phyloP scores from a whole-genome alignment of 1,140 invertebrate species.

The Drosophila ercepeae region DNA sequence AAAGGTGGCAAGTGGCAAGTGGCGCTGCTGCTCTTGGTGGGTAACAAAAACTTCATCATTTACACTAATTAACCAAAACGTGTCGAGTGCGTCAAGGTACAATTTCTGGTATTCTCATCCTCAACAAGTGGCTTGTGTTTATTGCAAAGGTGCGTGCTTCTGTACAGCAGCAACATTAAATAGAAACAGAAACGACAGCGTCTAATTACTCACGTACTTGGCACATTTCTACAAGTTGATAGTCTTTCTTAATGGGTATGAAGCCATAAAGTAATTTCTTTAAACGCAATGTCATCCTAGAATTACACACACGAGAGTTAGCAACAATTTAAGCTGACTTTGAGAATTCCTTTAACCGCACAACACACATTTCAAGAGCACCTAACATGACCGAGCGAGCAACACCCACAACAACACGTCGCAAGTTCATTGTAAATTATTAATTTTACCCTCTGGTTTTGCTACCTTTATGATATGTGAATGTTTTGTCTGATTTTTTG shows the following conservation, averaged over 20 bases:
- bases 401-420: constrained; percentile 9
- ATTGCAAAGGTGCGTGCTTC: constrained; percentile 35
- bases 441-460: constrained; percentile 21
- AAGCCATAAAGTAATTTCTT: constrained; percentile 82
- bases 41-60: background rate
- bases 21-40: constrained; percentile 6
- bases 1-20: constrained; percentile 1
- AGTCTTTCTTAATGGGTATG: constrained; percentile 76
- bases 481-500: background rate
- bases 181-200: constrained; percentile 16
- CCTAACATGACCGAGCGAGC: background rate
- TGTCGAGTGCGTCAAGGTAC: constrained; percentile 18
- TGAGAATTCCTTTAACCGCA: background rate
- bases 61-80: constrained; percentile 29
- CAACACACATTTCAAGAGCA: constrained; percentile 6
- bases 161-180: constrained; percentile 44
- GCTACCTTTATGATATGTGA: background rate
- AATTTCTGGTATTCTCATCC: background rate
- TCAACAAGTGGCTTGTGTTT: constrained; percentile 15
- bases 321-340: constrained; percentile 33
- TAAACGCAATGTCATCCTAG: constrained; percentile 75
- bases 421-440: constrained; percentile 45
- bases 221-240: constrained; percentile 75
- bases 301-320: constrained; percentile 67
- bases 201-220: constrained; percentile 79